phyloP scores from a whole-genome alignment of 2,888 invertebrate species.

The Copidosoma aretas region DNA sequence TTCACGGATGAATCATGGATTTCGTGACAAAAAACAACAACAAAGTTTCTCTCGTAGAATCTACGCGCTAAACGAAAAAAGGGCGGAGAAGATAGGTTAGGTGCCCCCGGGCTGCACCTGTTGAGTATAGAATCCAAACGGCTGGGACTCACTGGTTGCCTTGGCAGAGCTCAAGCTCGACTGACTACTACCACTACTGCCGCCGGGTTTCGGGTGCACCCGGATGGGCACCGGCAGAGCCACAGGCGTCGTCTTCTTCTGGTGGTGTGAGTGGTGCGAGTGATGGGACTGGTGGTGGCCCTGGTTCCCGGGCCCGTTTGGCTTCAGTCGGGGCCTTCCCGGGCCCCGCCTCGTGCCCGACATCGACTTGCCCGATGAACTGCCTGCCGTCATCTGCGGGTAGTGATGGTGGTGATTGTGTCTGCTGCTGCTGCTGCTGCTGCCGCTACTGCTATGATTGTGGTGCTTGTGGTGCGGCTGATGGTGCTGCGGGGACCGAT shows the following conservation, averaged over 20 bases:
- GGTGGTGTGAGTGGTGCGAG: conserved; percentile 31
- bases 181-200: not conserved
- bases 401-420: conserved; percentile 16
- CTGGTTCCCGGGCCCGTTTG: conserved; percentile 71
- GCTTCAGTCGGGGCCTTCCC: conserved; percentile 73
- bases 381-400: not conserved
- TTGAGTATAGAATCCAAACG: conserved; percentile 60
- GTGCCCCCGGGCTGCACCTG: conserved; percentile 40
- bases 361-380: conserved; percentile 25
- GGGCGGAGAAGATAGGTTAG: conserved; percentile 30
- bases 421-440: not conserved
- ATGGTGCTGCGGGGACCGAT: not conserved
- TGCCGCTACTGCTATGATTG: not conserved
- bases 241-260: conserved; percentile 47
- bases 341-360: conserved; percentile 69
- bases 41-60: too few relatives aligned
- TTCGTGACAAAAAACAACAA: too few relatives aligned
- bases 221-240: conserved; percentile 57
- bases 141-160: conserved; percentile 46
- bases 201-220: conserved; percentile 48
- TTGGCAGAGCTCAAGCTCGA: not conserved
- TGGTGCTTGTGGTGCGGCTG: not conserved
- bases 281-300: conserved; percentile 59
- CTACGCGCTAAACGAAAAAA: not conserved
- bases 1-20: too few relatives aligned